These are phyloP conservation scores for Cheirogaleus major DNA, from an alignment of 2,797 vertebrate species.

Conservation along the genomic window DNA sequence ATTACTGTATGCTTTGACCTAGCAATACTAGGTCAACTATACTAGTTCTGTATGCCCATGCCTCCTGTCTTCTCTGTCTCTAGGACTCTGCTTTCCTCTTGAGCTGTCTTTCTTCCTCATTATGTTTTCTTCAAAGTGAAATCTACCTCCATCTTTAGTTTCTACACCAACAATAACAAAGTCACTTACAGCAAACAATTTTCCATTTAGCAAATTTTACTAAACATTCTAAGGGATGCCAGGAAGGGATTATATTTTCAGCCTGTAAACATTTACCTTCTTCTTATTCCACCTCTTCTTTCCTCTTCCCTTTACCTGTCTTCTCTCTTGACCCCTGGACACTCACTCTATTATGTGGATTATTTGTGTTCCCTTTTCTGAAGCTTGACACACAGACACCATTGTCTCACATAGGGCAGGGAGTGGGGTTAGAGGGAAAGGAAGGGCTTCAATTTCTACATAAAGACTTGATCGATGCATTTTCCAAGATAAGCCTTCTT, in stretches of 20 bases:
- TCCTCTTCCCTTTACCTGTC: background rate
- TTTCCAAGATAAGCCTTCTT: background rate
- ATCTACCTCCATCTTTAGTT: background rate
- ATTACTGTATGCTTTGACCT: background rate
- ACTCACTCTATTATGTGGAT: background rate
- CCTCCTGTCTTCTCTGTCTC: background rate
- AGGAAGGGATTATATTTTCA: background rate
- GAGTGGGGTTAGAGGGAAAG: background rate
- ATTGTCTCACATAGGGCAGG: background rate
- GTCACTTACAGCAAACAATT: background rate
- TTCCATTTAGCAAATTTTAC: background rate
- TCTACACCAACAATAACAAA: background rate
- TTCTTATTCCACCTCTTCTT: background rate
- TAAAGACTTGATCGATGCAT: background rate
- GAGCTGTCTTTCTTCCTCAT: background rate
- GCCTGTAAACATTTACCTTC: background rate
- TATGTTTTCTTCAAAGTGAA: background rate
- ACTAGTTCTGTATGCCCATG: accelerated
- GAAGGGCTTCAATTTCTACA: background rate
- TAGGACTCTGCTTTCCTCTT: background rate
- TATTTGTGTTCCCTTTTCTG: background rate
- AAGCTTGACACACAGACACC: background rate
- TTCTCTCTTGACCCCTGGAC: background rate
- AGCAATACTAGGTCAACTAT: too few relatives aligned
- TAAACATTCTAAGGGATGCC: background rate